phyloP scores from a whole-genome alignment of 2,113 vertebrate species.

The Poeciliopsis prolifica region DNA sequence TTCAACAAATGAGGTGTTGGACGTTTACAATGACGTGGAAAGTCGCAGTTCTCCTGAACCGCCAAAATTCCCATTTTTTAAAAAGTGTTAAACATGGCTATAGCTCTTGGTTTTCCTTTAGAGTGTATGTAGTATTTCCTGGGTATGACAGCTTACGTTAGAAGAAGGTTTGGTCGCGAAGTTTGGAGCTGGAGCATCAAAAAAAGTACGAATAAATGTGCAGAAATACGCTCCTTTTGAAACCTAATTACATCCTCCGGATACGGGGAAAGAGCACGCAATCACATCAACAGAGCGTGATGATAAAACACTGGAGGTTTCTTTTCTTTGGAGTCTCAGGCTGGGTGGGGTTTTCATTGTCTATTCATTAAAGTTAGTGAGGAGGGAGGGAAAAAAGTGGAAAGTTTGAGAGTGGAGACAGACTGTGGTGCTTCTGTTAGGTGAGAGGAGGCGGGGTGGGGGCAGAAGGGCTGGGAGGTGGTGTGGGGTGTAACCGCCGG shows the following conservation, averaged over 20 bases:
- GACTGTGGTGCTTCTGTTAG: constrained; percentile 74
- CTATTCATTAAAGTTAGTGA: constrained; percentile 60
- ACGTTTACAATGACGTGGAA: too few relatives aligned
- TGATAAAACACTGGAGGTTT: constrained; percentile 37
- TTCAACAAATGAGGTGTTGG: too few relatives aligned
- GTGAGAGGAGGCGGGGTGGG: constrained; percentile 22
- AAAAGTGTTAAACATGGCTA: too few relatives aligned
- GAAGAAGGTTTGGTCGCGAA: too few relatives aligned
- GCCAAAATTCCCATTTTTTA: too few relatives aligned
- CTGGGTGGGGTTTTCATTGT: constrained; percentile 66
- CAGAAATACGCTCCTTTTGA: not conserved
- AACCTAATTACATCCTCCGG: not conserved
- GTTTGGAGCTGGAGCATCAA: not conserved
- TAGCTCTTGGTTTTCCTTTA: too few relatives aligned
- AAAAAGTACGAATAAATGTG: too few relatives aligned
- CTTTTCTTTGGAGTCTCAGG: constrained; percentile 1
- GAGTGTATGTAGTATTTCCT: too few relatives aligned
- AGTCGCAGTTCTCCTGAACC: too few relatives aligned
- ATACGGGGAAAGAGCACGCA: not conserved
- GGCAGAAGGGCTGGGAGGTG: constrained; percentile 11
- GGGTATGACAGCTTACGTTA: too few relatives aligned
- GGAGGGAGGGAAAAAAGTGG: constrained; percentile 43
- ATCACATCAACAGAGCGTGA: not conserved
- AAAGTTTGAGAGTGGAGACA: constrained; percentile 69
- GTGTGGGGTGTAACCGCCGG: constrained; percentile 43